phyloP scores from a whole-genome alignment of 2,888 invertebrate species.

The Dyspetes luteomarginatus region DNA sequence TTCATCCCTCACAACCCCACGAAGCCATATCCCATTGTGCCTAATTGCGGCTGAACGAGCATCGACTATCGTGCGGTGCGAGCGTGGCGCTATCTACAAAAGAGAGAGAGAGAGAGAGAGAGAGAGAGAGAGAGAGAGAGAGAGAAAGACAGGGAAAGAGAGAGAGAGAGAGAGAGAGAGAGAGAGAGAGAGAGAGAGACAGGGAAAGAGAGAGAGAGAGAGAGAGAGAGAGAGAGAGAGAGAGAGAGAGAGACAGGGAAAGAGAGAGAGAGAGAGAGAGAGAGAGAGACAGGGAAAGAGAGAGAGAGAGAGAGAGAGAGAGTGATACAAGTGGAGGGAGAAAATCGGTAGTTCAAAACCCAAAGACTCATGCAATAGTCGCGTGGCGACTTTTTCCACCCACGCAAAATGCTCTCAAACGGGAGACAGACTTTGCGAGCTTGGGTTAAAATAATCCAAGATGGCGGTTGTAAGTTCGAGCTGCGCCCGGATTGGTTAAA shows the following conservation, averaged over 20 bases:
- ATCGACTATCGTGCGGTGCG: conserved; percentile 72
- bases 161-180: not conserved
- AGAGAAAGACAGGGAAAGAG: not conserved
- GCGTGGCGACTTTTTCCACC: conserved; percentile 36
- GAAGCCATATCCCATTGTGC: conserved; percentile 68
- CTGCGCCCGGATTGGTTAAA: conserved; percentile 47
- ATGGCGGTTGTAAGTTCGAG: conserved; percentile 67
- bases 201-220: not conserved
- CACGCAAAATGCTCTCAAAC: not conserved
- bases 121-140: not conserved
- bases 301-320: not conserved
- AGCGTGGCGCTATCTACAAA: not conserved
- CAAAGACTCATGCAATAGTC: conserved; percentile 19
- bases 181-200: not conserved
- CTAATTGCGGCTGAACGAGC: conserved; percentile 77
- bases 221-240: not conserved
- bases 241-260: not conserved
- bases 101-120: not conserved
- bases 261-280: not conserved
- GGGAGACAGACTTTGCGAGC: too few relatives aligned
- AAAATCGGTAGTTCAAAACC: not conserved
- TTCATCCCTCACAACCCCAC: not conserved
- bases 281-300: not conserved
- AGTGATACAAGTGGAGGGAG: not conserved
- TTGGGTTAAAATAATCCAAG: conserved; percentile 68